Evolutionary conservation across 2,888 invertebrate genomes (phyloP).

Genomic region (Agrilus mali): DNA sequence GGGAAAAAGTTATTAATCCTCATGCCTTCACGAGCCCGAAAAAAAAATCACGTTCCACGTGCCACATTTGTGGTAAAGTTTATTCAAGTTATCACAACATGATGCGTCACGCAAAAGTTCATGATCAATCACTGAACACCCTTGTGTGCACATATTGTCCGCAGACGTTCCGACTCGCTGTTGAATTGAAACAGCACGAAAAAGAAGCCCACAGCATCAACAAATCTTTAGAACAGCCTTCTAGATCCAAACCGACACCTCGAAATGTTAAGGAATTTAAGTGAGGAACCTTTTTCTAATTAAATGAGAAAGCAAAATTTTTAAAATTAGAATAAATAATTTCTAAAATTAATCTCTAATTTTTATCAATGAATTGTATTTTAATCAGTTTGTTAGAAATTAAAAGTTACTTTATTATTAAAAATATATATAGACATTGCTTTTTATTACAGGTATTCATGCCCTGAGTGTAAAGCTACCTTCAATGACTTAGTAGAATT

Average conservation of each 20-base stretch:
- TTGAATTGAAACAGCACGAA: conserved; percentile 45
- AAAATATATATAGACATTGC: no score
- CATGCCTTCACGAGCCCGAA: conserved; percentile 3
- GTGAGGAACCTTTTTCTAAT: no score
- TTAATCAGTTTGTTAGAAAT: no score
- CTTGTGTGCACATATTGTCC: conserved; percentile 49
- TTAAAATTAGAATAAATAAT: no score
- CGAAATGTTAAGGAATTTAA: no score
- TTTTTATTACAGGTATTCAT: conserved; percentile 38
- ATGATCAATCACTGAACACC: conserved; percentile 38
- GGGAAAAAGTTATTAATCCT: conserved; percentile 1
- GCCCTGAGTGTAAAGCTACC: conserved; percentile 47
- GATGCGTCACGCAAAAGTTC: conserved; percentile 42
- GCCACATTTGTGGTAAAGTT: conserved; percentile 43
- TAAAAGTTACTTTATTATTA: no score
- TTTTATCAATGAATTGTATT: no score
- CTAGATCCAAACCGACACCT: no score
- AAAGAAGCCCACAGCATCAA: conserved; percentile 31
- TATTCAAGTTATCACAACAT: conserved; percentile 44
- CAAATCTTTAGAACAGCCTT: conserved; percentile 36
- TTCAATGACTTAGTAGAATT: conserved; percentile 44
- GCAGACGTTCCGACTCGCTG: conserved; percentile 40
- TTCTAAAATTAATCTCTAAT: no score
- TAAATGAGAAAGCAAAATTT: no score
- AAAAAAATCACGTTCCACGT: conserved; percentile 23